Conservation (phyloP, 1,140 invertebrate species). For the Ptiloglossa arizonensis region DNA sequence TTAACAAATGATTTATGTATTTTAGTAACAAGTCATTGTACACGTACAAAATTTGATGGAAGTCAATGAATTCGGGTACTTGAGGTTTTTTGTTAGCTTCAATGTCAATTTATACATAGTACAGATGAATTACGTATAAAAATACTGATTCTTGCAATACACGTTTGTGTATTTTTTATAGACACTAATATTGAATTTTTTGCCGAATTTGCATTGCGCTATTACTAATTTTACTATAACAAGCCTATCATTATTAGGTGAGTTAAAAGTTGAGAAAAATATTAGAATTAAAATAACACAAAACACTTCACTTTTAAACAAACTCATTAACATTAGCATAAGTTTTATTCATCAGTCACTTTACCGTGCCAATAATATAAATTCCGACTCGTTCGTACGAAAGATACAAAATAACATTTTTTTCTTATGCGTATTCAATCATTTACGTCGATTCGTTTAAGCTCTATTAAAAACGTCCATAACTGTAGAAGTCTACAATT, state of each 20-base stretch:
- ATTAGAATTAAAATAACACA: background rate
- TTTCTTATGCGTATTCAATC: background rate
- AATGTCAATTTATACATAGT: slow-evolving; percentile 24
- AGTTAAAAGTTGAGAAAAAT: background rate
- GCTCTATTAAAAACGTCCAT: slow-evolving; percentile 16
- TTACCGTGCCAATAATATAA: slow-evolving; percentile 32
- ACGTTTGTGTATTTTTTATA: background rate
- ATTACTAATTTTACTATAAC: slow-evolving; percentile 9
- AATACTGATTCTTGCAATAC: slow-evolving; percentile 34
- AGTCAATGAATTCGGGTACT: background rate
- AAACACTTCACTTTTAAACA: slow-evolving; percentile 1
- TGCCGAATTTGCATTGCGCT: background rate
- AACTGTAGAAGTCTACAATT: slow-evolving; percentile 17
- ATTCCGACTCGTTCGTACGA: background rate
- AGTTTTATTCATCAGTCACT: slow-evolving; percentile 22
- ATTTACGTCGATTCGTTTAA: slow-evolving; percentile 7
- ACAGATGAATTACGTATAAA: slow-evolving; percentile 35
- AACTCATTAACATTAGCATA: slow-evolving; percentile 16
- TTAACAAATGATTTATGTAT: background rate
- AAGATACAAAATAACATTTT: slow-evolving; percentile 4
- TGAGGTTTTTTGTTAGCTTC: background rate
- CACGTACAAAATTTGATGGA: slow-evolving; percentile 2
- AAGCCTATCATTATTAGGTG: background rate
- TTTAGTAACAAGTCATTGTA: background rate
- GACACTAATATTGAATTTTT: background rate